phyloP scores from a whole-genome alignment of 2,888 invertebrate species.

The Drosophila rellima region DNA sequence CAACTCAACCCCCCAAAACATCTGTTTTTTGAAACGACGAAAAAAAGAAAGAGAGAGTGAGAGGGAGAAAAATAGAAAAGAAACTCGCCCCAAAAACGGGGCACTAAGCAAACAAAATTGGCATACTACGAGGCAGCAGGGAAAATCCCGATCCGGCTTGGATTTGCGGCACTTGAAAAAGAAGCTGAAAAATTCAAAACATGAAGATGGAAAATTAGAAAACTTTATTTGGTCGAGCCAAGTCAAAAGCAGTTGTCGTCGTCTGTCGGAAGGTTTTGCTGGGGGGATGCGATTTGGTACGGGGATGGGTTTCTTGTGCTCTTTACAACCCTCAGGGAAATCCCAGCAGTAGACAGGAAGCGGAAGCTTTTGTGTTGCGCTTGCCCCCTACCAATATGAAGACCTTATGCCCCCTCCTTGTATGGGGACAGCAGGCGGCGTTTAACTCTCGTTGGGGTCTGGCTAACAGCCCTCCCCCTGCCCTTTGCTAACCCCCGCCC shows the following conservation, averaged over 20 bases:
- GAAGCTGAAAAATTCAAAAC: conserved; percentile 78
- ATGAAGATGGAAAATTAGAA: conserved; percentile 81
- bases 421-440: conserved; percentile 25
- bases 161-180: conserved; percentile 47
- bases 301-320: conserved; percentile 28
- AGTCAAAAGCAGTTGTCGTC: conserved; percentile 47
- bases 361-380: conserved; percentile 81
- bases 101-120: conserved; percentile 69
- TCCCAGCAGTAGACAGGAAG: conserved; percentile 83
- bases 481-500: not conserved
- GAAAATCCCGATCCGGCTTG: conserved; percentile 32
- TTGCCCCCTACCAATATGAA: conserved; percentile 21
- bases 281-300: not conserved
- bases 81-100: conserved; percentile 36
- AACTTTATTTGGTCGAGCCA: conserved; percentile 74
- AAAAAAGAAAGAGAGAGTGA: conserved; percentile 25
- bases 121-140: conserved; percentile 56
- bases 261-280: conserved; percentile 36
- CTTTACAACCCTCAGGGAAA: conserved; percentile 76
- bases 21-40: conserved; percentile 38
- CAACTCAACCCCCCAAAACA: conserved; percentile 35
- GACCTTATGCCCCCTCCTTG: not conserved
- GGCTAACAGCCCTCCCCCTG: not conserved
- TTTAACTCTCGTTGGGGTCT: conserved; percentile 66
- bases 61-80: conserved; percentile 12